A percentile compares a stretch with the other conserved stretches of the same genome.
Evolutionary conservation across 2,113 vertebrate species (phyloP).

Genomic region (Martes martes): DNA sequence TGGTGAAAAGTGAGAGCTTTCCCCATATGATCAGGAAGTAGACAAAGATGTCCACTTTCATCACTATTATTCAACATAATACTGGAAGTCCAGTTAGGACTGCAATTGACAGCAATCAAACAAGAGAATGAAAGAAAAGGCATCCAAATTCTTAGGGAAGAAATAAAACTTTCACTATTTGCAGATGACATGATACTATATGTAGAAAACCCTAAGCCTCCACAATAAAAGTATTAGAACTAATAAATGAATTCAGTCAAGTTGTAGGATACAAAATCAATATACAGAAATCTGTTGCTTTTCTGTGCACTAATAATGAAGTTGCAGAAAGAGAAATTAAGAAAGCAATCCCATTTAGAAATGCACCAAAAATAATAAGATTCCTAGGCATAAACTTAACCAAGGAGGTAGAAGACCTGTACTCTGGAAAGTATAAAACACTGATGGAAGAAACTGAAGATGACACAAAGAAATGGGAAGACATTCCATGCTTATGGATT

Average conservation of each 20-base stretch:
- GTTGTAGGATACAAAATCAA: background rate
- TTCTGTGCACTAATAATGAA: background rate
- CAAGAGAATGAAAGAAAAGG: background rate
- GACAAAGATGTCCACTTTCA: background rate
- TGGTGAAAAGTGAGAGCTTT: background rate
- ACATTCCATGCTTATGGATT: background rate
- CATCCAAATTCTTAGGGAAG: background rate
- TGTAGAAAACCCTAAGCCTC: no score
- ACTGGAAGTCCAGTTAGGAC: background rate
- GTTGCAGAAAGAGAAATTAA: background rate
- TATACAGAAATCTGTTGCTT: background rate
- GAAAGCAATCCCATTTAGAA: background rate
- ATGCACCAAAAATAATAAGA: background rate
- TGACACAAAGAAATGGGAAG: background rate
- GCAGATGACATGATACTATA: no score
- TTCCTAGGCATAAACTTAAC: background rate
- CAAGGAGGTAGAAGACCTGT: background rate
- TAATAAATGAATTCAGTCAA: background rate
- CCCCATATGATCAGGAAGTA: background rate
- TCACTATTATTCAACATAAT: background rate
- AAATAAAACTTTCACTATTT: background rate
- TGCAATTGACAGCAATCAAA: background rate
- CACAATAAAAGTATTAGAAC: background rate
- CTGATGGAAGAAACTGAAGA: background rate
- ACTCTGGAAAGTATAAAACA: background rate